Evolutionary conservation across 2,797 vertebrate genomes (phyloP).

Genomic region (Heliangelus exortis): DNA sequence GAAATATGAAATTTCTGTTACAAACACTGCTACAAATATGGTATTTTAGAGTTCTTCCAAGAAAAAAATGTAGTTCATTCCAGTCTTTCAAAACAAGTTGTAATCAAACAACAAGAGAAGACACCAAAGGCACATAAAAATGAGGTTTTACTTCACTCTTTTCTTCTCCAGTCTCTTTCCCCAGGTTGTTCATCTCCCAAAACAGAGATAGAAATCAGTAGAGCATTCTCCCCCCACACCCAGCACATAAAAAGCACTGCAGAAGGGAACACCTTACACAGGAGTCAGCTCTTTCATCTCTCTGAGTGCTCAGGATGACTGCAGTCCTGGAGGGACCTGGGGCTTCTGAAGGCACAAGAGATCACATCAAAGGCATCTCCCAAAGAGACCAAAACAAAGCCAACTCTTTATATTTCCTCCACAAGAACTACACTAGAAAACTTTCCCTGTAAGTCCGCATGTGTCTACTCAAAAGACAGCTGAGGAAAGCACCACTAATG

Average conservation of each 20-base stretch:
- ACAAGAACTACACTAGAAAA: background rate
- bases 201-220: background rate
- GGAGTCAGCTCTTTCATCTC: no score
- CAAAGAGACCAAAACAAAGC: background rate
- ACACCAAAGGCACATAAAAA: rapidly evolving
- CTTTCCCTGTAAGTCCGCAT: background rate
- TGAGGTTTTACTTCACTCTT: background rate
- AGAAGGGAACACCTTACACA: background rate
- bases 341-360: no score
- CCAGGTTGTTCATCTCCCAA: rapidly evolving
- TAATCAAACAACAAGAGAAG: background rate
- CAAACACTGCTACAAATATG: background rate
- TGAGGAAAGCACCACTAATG: background rate
- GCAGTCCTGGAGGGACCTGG: rapidly evolving
- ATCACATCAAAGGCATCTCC: background rate
- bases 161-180: background rate
- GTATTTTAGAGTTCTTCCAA: background rate
- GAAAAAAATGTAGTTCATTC: background rate
- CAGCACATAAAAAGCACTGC: background rate
- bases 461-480: background rate
- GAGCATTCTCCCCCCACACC: background rate
- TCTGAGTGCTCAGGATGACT: background rate
- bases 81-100: background rate
- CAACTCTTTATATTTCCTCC: background rate
- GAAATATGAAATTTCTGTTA: background rate